phyloP scores from a whole-genome alignment of 2,888 invertebrate species.

The Dyspetes luteomarginatus region DNA sequence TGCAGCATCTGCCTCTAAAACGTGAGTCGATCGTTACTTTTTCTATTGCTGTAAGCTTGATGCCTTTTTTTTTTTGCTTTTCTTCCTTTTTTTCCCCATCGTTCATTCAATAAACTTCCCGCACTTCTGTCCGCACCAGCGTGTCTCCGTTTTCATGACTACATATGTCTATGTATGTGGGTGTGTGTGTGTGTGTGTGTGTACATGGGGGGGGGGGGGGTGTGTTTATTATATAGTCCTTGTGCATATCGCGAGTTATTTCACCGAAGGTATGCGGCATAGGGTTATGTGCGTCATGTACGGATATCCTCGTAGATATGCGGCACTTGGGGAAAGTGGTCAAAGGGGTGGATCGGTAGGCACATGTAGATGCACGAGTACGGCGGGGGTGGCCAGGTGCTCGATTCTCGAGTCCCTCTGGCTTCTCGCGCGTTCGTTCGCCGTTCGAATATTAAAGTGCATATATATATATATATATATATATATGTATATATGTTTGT shows the following conservation, averaged over 20 bases:
- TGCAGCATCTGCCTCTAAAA: slow-evolving; percentile 57
- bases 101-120: slow-evolving; percentile 46
- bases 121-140: too few relatives aligned
- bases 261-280: too few relatives aligned
- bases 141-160: slow-evolving; percentile 11
- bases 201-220: too few relatives aligned
- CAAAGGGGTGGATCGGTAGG: slow-evolving; percentile 69
- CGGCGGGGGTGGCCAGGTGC: slow-evolving; percentile 77
- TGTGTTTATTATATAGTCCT: too few relatives aligned
- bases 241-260: slow-evolving; percentile 37
- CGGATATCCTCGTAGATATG: slow-evolving; percentile 44
- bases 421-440: slow-evolving; percentile 12
- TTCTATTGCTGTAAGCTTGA: background rate
- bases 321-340: slow-evolving; percentile 67
- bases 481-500: background rate
- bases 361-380: slow-evolving; percentile 60
- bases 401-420: slow-evolving; percentile 43
- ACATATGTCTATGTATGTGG: slow-evolving; percentile 22
- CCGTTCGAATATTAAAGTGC: slow-evolving; percentile 43
- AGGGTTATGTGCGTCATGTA: background rate
- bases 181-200: too few relatives aligned
- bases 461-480: too few relatives aligned
- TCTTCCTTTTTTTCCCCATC: slow-evolving; percentile 30
- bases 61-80: slow-evolving; percentile 11
- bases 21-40: slow-evolving; percentile 63